phyloP scores from a whole-genome alignment of 1,140 invertebrate genomes.

The Lordiphosa collinella region DNA sequence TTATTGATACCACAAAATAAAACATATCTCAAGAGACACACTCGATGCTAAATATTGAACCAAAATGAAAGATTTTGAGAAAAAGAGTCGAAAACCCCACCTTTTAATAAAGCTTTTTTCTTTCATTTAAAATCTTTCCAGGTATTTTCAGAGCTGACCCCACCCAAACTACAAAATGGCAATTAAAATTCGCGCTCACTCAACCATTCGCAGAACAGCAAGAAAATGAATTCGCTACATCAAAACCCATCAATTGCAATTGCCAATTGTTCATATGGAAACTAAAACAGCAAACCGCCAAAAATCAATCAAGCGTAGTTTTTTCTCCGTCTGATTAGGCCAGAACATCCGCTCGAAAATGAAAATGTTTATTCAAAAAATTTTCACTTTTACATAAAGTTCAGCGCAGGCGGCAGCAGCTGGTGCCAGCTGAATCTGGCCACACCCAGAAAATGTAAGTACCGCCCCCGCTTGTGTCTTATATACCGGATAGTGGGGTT shows the following conservation, averaged over 20 bases:
- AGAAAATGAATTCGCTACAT: constrained; percentile 58
- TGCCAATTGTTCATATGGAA: constrained; percentile 13
- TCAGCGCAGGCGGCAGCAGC: constrained; percentile 17
- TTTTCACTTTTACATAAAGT: constrained; percentile 75
- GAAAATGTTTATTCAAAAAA: constrained; percentile 74
- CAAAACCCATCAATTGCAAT: constrained; percentile 30
- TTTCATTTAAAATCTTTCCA: too few species aligned
- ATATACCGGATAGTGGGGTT: constrained; percentile 45
- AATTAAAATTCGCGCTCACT: constrained; percentile 58
- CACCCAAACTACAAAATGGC: constrained; percentile 26
- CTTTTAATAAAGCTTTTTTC: too few species aligned
- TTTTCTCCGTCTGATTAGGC: constrained; percentile 55
- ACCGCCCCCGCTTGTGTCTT: constrained; percentile 39
- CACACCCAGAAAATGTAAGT: constrained; percentile 42
- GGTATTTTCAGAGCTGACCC: not conserved
- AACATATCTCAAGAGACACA: too few species aligned
- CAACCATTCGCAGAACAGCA: constrained; percentile 46
- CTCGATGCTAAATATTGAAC: too few species aligned
- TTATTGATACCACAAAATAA: too few species aligned
- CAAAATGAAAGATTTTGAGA: too few species aligned
- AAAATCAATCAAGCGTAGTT: constrained; percentile 65
- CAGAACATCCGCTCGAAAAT: constrained; percentile 66
- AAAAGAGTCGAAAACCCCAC: too few species aligned
- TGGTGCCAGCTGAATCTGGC: constrained; percentile 44
- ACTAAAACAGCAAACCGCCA: constrained; percentile 1